Percentiles rank a stretch among this genome's conserved stretches.
Conservation (phyloP, 2,113 vertebrate species). For the Chaetura pelagica region DNA sequence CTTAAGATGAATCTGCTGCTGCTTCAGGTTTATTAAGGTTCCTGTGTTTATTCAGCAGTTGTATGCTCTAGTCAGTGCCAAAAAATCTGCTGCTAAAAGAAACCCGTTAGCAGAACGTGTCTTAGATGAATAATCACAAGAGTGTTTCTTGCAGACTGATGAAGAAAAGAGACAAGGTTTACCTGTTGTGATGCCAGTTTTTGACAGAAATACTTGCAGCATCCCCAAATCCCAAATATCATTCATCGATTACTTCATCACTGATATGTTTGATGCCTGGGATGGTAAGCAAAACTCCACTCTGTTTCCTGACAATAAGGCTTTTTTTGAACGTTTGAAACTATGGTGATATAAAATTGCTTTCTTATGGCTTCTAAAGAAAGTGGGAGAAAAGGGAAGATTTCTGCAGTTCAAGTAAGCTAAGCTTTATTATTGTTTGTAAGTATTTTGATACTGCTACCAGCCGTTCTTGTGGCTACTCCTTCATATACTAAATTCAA, state of each 20-base stretch:
- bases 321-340: not conserved
- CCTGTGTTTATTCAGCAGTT: not conserved
- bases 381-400: not conserved
- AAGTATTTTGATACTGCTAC: not conserved
- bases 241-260: constrained; percentile 99
- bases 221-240: constrained; percentile 98
- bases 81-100: not conserved
- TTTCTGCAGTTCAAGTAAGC: not conserved
- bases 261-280: constrained; percentile 98
- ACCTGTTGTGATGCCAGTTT: constrained; percentile 97
- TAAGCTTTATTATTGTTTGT: not conserved
- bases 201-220: constrained; percentile 97
- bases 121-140: not conserved
- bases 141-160: constrained; percentile 85
- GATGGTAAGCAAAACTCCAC: constrained; percentile 85
- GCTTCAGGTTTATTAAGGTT: not conserved
- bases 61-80: not conserved
- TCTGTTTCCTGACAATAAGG: not conserved
- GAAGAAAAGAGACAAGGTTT: constrained; percentile 93
- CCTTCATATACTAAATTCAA: not conserved
- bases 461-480: not conserved
- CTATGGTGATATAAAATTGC: not conserved
- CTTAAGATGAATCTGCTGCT: not conserved
- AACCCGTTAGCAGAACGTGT: not conserved
- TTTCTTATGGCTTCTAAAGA: not conserved